Base-by-base conservation (phyloP, 2,888 invertebrate species). In the Dichetophora obliterata region DNA sequence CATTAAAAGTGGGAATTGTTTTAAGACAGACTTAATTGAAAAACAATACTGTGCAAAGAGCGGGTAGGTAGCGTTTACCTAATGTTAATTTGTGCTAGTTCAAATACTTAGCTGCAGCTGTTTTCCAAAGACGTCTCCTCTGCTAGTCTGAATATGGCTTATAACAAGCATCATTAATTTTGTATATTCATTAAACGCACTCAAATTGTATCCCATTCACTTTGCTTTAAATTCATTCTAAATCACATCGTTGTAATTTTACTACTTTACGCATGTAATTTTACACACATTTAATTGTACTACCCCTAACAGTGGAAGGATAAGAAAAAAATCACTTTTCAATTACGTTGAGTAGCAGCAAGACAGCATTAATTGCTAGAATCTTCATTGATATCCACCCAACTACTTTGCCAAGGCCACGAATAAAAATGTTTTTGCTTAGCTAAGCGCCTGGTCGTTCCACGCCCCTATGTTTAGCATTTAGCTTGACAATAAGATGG, bases 401-500 rank as follows among this genome's bases (percentile, higher is more conserved):
- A 65, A 65, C 34, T 65, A 14, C 43, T 11, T 43, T 43, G 3
- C 11, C 24, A 11, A 59, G 27, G 24, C 27, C 43, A 43, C 43
- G 14, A 68, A 68, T 50, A 48, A 27, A 68, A 43, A 68, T 8
- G 48, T 50, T 50, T 24, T 50, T 22, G 34, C 43, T 11, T 22
- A 19, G 22, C 34, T 37, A 9, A 14, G 34, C 22, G 8, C n/a
- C n/a, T 11, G 48, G 11, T 22, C 19, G 22, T 11, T 22, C 52
- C 68, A 68, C 68, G 68, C 68, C 68, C 68, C 68, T 22, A 16
- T 27, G 52, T 50, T 68, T 68, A 68, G 50, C 24, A n/a, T 50
- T 24, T 24, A 27, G 16, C 71, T 27, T 70, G 54, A 81, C 82
- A 84, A 84, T 85, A 85, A 85, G 85, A 85, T 78, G 68, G 78